phyloP scores from a whole-genome alignment of 2,113 vertebrate species.

The Vicugna pacos region DNA sequence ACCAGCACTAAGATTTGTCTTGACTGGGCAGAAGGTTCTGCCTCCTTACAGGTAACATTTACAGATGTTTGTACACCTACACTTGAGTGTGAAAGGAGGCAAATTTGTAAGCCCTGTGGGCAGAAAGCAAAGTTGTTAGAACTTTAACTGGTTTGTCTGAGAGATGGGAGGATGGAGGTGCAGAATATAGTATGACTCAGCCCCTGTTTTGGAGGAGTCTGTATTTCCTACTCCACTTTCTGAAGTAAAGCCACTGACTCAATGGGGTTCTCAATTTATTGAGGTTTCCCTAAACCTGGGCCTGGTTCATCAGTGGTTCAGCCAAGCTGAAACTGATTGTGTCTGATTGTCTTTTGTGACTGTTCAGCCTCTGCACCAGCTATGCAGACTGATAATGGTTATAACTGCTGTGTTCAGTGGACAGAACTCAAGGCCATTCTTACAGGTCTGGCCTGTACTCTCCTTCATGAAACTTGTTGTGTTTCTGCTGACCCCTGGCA shows the following conservation, averaged over 20 bases:
- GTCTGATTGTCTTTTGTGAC: background rate
- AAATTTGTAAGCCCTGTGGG: background rate
- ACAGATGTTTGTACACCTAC: background rate
- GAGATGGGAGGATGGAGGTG: conserved; percentile 16
- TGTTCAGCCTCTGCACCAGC: background rate
- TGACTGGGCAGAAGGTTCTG: background rate
- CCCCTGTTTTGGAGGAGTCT: conserved; percentile 1
- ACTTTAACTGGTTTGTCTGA: conserved; percentile 39
- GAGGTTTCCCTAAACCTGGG: conserved; percentile 11
- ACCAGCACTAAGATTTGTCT: background rate
- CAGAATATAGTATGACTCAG: conserved; percentile 15
- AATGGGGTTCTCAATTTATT: background rate
- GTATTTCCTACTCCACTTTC: background rate
- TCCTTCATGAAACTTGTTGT: conserved; percentile 38
- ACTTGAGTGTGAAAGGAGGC: background rate
- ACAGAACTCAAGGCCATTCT: conserved; percentile 45
- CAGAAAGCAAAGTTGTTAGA: conserved; percentile 60
- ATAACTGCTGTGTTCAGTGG: conserved; percentile 13
- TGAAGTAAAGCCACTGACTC: conserved; percentile 15
- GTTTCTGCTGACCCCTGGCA: conserved; percentile 15
- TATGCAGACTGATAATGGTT: conserved; percentile 13
- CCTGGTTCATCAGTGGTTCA: conserved; percentile 31
- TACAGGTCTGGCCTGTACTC: background rate
- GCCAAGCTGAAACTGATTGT: conserved; percentile 24
- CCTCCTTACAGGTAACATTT: background rate